phyloP scores from a whole-genome alignment of 2,888 invertebrate genomes.

The Oligia strigilis region DNA sequence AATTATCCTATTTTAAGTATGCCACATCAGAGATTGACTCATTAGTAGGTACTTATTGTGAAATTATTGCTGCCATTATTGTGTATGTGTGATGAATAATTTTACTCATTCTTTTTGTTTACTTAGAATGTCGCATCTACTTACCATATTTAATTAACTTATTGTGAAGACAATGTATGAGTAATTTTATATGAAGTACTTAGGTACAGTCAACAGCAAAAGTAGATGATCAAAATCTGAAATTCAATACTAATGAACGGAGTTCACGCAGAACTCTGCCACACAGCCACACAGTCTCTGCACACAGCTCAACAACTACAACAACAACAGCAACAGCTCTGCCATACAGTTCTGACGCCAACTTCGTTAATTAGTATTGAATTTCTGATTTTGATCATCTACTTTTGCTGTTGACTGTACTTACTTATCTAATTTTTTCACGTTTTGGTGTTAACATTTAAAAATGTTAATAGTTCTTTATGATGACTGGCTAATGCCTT shows the following conservation, averaged over 20 bases:
- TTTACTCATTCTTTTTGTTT: conserved; percentile 28
- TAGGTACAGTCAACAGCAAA: too few relatives aligned
- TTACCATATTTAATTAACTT: conserved; percentile 12
- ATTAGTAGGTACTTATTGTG: conserved; percentile 8
- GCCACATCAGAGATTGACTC: conserved; percentile 6
- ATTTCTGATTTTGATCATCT: too few relatives aligned
- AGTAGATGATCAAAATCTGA: too few relatives aligned
- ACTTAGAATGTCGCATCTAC: conserved; percentile 1
- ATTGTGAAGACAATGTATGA: conserved; percentile 10
- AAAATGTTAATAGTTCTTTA: background rate
- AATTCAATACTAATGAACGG: too few relatives aligned
- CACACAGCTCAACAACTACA: too few relatives aligned
- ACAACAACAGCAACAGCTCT: too few relatives aligned
- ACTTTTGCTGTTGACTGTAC: too few relatives aligned
- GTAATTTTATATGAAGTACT: too few relatives aligned
- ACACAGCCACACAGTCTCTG: too few relatives aligned
- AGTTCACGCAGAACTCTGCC: too few relatives aligned
- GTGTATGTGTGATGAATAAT: conserved; percentile 16
- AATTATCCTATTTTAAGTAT: conserved; percentile 2
- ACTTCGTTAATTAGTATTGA: too few relatives aligned
- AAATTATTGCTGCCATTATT: conserved; percentile 6
- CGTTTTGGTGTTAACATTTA: background rate
- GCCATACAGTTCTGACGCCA: too few relatives aligned
- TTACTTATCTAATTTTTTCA: background rate
- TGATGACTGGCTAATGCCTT: background rate